Evolutionary conservation across 2,797 vertebrate genomes (phyloP), one percentile per base, ranked within the genome.

Genomic region (Tenualosa ilisha): DNA sequence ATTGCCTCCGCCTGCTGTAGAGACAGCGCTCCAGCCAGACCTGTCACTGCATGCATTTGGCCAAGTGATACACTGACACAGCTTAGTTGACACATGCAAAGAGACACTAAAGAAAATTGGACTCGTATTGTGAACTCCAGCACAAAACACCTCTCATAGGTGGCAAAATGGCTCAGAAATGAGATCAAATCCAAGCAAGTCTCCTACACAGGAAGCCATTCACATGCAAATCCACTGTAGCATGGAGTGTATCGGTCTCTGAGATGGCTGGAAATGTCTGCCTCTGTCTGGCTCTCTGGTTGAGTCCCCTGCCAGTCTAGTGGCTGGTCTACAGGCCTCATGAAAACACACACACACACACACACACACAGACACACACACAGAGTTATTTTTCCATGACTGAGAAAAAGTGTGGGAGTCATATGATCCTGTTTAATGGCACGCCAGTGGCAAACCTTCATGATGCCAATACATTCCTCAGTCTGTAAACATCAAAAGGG

Each of bases 161-260:
- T 79, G 20, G 13, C 17, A 20, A 46, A 43, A n/a, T 79, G 72
- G 6, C 72, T 5, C 72, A 22, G 31, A 75, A 20, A 43, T 72
- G 31, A 13, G 65, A 37, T 43, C 13, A 13, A 5, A 13, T 68
- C n/a, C 11, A 7, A 79, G 37, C 4, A 31, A 65, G 37, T 17
- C 68, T 72, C 31, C 3, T 40, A 17, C 31, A 72, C 6, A 17
- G 37, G 65, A 2, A 68, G 26, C 82, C 85, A 88, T 86, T 88
- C 68, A 92, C 91, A 94, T 94, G 93, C 92, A 94, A 95, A 79
- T 46, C 20, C 6, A 22, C 15, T 46, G 17, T 22, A 46, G 15
- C 6, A 17, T 11, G 12, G 6, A 43, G 37, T 37, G 11, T 7
- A 17, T 72, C 0, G 13, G 68, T 3, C 8, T 20, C 20, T 0